phyloP scores from a whole-genome alignment of 2,888 invertebrate species.

The Tillus elongatus region DNA sequence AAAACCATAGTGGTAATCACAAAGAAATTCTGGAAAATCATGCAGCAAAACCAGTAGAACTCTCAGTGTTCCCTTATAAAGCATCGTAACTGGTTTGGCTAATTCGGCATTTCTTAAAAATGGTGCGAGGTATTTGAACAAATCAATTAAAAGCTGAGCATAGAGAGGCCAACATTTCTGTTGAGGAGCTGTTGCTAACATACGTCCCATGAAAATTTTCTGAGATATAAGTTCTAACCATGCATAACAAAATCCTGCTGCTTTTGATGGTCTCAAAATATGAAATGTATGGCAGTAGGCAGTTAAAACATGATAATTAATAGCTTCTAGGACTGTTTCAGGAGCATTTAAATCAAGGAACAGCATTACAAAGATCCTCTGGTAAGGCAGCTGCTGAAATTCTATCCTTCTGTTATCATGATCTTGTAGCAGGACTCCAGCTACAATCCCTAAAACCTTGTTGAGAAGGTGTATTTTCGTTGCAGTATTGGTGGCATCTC shows the following conservation, averaged over 20 bases:
- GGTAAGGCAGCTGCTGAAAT: slow-evolving; percentile 97
- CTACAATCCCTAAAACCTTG: slow-evolving; percentile 80
- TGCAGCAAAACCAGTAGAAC: slow-evolving; percentile 92
- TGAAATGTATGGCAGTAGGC: slow-evolving; percentile 95
- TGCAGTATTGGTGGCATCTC: slow-evolving; percentile 81
- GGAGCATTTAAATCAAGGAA: slow-evolving; percentile 93
- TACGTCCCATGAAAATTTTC: slow-evolving; percentile 87
- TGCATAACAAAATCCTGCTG: slow-evolving; percentile 94
- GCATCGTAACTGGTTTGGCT: slow-evolving; percentile 82
- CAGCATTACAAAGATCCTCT: slow-evolving; percentile 90
- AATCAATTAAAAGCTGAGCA: slow-evolving; percentile 87
- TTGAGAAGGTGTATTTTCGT: slow-evolving; percentile 95
- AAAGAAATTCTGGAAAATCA: slow-evolving; percentile 98
- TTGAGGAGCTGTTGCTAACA: slow-evolving; percentile 82
- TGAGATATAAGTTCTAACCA: slow-evolving; percentile 98
- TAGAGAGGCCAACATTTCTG: slow-evolving; percentile 98
- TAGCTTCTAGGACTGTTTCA: slow-evolving; percentile 86
- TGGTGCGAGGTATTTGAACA: slow-evolving; percentile 94
- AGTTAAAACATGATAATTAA: slow-evolving; percentile 89
- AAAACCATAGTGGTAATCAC: slow-evolving; percentile 98
- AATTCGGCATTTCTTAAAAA: slow-evolving; percentile 95
- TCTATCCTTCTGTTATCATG: slow-evolving; percentile 83
- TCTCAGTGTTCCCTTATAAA: slow-evolving; percentile 93
- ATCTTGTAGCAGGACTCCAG: slow-evolving; percentile 91
- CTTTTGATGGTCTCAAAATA: slow-evolving; percentile 82